These are phyloP conservation scores for Ectemnius cavifrons DNA, from an alignment of 2,888 invertebrate species.

Conservation along the genomic window DNA sequence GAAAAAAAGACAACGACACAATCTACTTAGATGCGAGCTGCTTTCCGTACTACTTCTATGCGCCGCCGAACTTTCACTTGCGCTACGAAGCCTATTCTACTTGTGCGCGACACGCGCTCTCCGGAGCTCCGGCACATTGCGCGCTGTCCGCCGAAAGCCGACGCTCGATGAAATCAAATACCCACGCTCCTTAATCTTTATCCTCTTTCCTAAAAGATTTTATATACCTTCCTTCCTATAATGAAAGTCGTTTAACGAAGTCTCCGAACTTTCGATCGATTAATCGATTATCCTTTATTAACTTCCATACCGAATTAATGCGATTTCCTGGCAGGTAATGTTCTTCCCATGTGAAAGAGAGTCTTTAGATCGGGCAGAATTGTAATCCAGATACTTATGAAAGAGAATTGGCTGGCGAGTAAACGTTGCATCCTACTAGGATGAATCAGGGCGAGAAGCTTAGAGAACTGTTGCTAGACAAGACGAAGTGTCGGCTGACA, in stretches of 20 bases:
- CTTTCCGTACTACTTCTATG: constrained; percentile 2
- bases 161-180: not conserved
- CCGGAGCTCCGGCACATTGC: not conserved
- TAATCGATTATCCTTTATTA: no score
- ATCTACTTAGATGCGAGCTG: constrained; percentile 1
- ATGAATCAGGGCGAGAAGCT: not conserved
- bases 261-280: no score
- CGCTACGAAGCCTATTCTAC: constrained; percentile 1
- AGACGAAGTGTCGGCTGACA: not conserved
- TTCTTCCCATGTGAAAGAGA: no score
- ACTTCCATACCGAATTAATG: no score
- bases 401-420: not conserved
- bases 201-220: no score
- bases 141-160: constrained; percentile 6
- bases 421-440: not conserved
- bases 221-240: no score
- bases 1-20: not conserved
- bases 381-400: no score
- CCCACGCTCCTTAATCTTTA: not conserved
- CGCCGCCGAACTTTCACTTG: not conserved
- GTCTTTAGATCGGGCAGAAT: no score
- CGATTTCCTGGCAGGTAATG: no score
- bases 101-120: not conserved
- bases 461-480: not conserved
- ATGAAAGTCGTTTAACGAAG: no score